These are phyloP conservation scores for Yponomeuta malinellus DNA, from an alignment of 2,888 invertebrate species.

Conservation along the genomic window DNA sequence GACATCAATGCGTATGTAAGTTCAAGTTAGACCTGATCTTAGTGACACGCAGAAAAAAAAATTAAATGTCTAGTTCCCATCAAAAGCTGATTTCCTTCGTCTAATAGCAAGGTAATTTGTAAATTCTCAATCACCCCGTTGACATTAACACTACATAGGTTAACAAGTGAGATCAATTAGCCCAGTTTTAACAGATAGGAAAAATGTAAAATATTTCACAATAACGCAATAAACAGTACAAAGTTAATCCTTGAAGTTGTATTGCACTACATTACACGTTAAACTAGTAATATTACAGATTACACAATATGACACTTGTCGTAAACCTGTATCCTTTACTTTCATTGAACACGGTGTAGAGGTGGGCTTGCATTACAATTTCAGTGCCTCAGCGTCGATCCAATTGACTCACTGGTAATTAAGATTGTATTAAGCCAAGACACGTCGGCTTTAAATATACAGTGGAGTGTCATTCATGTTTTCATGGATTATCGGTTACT, in stretches of 20 bases:
- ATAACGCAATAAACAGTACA: neutral
- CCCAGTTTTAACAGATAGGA: neutral
- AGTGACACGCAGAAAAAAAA: neutral
- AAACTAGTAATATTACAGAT: neutral
- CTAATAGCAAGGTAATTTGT: neutral
- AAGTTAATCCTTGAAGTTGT: neutral
- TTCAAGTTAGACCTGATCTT: neutral
- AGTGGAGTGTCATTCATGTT: too few species aligned
- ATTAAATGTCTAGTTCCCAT: neutral
- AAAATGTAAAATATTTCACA: neutral
- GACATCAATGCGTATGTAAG: conserved; percentile 3
- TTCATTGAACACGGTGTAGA: neutral
- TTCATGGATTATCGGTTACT: too few species aligned
- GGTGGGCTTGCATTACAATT: neutral
- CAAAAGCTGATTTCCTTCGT: neutral
- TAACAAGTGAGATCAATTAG: neutral
- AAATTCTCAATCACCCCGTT: neutral
- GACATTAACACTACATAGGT: neutral
- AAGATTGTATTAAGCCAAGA: too few species aligned
- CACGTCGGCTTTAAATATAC: too few species aligned
- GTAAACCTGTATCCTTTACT: conserved; percentile 1
- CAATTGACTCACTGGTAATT: too few species aligned
- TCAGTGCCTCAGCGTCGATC: neutral
- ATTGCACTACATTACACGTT: neutral
- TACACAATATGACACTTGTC: neutral